Base-by-base conservation (phyloP, 1,140 invertebrate species). In the Elymnias hypermnestra region DNA sequence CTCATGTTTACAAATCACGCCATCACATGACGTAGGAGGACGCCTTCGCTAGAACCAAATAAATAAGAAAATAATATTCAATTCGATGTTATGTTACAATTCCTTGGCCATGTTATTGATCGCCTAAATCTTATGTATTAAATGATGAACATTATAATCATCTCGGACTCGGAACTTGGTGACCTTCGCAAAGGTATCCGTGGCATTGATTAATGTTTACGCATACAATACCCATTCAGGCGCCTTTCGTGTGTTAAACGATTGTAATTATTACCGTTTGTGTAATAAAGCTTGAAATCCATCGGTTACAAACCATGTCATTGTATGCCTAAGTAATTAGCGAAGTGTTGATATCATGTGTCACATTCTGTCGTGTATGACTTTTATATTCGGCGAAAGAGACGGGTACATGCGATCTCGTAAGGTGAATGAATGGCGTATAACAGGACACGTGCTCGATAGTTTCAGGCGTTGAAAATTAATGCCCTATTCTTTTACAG, bases 171-270 rank as follows among this genome's bases (percentile, higher is more conserved):
- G 12, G 8, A 37, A 49, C 55, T 62, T 69, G 57, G 42, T 60
- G 72, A 79, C 78, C 78, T 79, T 83, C 68, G 46, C 49, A 58
- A 56, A 53, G 52, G 53, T 66, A 81, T 56, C 62, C 62, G 64
- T 74, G 72, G 66, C 73, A 82, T 79, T 76, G 75, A 79, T 78
- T 78, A 71, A 78, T 78, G 67, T 74, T 74, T 76, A 75, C 64
- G 66, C 70, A 78, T 74, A 78, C 70, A 82, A 79, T 74, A 70
- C 57, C 45, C 66, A 73, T 79, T 74, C 63, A 68, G 43, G 41
- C 50, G 42, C 36, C 42, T 33, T 28, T 22, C 25, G 25, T 41
- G 21, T 38, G 35, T 37, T 36, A 39, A 26, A 19, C 49, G 40
- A 72, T 55, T 65, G 42, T 56, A 53, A 53, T 42, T 38, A 39